Evolutionary conservation across 1,140 invertebrate species (phyloP).

Genomic region (Orchesella cincta): DNA sequence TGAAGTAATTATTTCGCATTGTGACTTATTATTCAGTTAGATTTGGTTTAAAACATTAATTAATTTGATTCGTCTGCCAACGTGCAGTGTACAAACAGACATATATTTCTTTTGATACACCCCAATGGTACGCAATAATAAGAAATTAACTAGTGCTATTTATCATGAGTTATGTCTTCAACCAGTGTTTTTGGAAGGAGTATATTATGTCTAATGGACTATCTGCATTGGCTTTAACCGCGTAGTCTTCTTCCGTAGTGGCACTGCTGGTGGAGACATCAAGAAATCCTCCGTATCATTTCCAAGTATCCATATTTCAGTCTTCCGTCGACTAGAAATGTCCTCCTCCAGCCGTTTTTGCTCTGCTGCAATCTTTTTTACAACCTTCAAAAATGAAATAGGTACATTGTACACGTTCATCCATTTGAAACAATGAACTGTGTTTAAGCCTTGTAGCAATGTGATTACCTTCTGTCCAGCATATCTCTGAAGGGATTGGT

Average conservation of each 20-base stretch:
- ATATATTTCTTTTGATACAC: too few species aligned
- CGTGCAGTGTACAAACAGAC: too few species aligned
- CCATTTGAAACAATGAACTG: not conserved
- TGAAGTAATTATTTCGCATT: too few species aligned
- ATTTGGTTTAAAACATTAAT: too few species aligned
- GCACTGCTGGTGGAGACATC: not conserved
- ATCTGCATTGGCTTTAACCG: not conserved
- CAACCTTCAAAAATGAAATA: not conserved
- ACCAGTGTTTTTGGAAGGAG: too few species aligned
- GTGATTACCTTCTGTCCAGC: constrained; percentile 11
- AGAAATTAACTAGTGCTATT: too few species aligned
- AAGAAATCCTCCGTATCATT: not conserved
- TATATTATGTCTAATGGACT: not conserved
- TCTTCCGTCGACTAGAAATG: constrained; percentile 11
- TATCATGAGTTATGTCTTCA: too few species aligned
- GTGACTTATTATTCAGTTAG: too few species aligned
- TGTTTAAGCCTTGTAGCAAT: not conserved
- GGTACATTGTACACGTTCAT: not conserved
- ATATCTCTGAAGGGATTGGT: not conserved
- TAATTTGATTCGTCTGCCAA: too few species aligned
- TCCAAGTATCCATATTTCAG: constrained; percentile 20
- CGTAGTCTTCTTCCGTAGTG: not conserved
- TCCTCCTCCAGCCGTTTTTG: constrained; percentile 15
- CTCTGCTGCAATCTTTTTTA: constrained; percentile 19
- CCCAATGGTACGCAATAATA: too few species aligned